A percentile compares a stretch with the other conserved stretches of the same genome.
phyloP scores from a whole-genome alignment of 1,140 invertebrate species.

The Venturia canescens region DNA sequence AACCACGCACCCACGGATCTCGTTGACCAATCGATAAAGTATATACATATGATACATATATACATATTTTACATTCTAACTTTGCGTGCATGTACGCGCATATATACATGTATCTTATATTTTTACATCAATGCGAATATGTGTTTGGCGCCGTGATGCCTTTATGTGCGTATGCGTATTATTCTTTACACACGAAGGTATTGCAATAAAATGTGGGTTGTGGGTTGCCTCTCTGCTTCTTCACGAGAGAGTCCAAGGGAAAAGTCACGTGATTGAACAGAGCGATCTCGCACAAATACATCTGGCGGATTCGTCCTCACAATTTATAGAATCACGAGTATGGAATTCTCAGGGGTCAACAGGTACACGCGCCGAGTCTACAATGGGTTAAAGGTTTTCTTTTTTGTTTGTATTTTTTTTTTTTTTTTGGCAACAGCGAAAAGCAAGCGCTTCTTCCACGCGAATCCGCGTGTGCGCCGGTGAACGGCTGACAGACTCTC shows the following conservation, averaged over 20 bases:
- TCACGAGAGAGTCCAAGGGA: not conserved
- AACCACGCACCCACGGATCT: constrained; percentile 42
- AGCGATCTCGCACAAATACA: not conserved
- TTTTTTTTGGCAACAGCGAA: not conserved
- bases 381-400: not conserved
- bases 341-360: constrained; percentile 19
- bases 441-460: not conserved
- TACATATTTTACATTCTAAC: not conserved
- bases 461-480: constrained; percentile 5
- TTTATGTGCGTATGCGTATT: constrained; percentile 50
- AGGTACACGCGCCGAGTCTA: constrained; percentile 23
- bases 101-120: not conserved
- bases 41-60: constrained; percentile 56
- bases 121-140: constrained; percentile 73
- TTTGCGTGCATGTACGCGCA: constrained; percentile 1
- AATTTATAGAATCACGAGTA: constrained; percentile 9
- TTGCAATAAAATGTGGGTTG: too few species aligned
- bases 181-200: not conserved
- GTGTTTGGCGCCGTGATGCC: constrained; percentile 80
- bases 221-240: constrained; percentile 1
- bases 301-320: constrained; percentile 4
- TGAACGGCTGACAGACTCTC: not conserved
- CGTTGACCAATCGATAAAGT: constrained; percentile 65
- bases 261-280: constrained; percentile 28
- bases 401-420: not conserved